Evolutionary conservation across 2,888 invertebrate species (phyloP).

Genomic region (Zaprionus obscuricornis): DNA sequence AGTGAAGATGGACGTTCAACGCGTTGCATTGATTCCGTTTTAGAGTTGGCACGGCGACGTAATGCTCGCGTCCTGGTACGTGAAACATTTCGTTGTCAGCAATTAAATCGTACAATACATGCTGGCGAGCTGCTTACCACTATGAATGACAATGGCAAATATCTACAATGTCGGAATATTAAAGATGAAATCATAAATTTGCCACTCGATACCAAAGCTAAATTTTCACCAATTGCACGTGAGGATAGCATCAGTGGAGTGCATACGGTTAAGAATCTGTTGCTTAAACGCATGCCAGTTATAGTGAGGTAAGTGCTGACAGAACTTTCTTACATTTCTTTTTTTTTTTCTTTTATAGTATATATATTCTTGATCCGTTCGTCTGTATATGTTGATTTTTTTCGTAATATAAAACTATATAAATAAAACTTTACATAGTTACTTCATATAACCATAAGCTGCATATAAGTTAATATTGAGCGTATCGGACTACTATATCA

Average conservation of each 20-base stretch:
- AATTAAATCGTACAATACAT: conserved; percentile 86
- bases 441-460: too few relatives aligned
- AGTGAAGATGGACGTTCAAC: conserved; percentile 97
- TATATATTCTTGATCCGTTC: too few relatives aligned
- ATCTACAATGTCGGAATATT: conserved; percentile 93
- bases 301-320: conserved; percentile 88
- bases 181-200: conserved; percentile 93
- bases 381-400: too few relatives aligned
- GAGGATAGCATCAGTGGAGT: conserved; percentile 98
- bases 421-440: too few relatives aligned
- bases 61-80: conserved; percentile 83
- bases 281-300: conserved; percentile 95
- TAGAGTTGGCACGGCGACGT: conserved; percentile 91
- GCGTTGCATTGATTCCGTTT: conserved; percentile 93
- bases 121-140: conserved; percentile 93
- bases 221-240: conserved; percentile 95
- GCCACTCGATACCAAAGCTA: conserved; percentile 93
- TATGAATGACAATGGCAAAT: conserved; percentile 89
- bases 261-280: conserved; percentile 93
- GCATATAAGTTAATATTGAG: too few relatives aligned
- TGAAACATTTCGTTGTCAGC: conserved; percentile 83
- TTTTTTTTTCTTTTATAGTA: too few relatives aligned
- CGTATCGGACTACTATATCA: too few relatives aligned
- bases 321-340: background rate
- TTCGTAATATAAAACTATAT: too few relatives aligned